Percentiles rank a stretch among this genome's conserved stretches.
These are phyloP conservation scores for Nothoprocta pentlandii DNA, from an alignment of 2,113 vertebrate species.

Conservation along the genomic window DNA sequence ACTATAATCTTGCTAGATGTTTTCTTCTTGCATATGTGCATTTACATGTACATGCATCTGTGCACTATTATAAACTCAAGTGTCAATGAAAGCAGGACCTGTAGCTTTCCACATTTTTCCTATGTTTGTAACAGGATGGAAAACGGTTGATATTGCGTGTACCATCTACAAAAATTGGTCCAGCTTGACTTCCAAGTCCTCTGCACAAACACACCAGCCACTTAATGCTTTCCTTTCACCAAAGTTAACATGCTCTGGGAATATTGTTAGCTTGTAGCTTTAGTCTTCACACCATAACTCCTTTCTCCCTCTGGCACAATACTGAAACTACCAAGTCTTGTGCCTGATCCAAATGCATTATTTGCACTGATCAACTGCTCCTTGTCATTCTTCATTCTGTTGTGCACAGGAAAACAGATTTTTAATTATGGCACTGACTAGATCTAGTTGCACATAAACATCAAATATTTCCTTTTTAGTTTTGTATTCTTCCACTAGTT, in stretches of 20 bases:
- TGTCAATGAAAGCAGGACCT: slow-evolving; percentile 46
- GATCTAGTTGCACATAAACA: not conserved
- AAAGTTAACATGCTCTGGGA: not conserved
- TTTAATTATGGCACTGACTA: not conserved
- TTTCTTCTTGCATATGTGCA: slow-evolving; percentile 64
- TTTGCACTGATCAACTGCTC: not conserved
- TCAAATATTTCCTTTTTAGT: not conserved
- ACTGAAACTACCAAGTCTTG: not conserved
- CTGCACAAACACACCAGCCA: not conserved
- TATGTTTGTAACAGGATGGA: slow-evolving; percentile 23
- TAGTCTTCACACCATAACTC: not conserved
- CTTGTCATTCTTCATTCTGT: not conserved
- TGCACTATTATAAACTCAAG: slow-evolving; percentile 39
- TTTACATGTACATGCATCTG: slow-evolving; percentile 56
- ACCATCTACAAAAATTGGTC: not conserved
- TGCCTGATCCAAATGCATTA: not conserved
- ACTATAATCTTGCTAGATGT: slow-evolving; percentile 25
- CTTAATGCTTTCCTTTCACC: not conserved
- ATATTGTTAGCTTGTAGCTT: not conserved
- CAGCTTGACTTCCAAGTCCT: not conserved
- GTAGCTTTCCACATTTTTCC: slow-evolving; percentile 15
- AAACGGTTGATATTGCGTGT: not conserved
- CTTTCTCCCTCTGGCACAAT: not conserved
- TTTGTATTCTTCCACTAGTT: slow-evolving; percentile 28
- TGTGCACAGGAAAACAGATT: not conserved